Percentiles rank a stretch among this genome's conserved stretches.
These are phyloP conservation scores for Mythimna ferrago DNA, from an alignment of 2,888 invertebrate genomes.

Conservation along the genomic window DNA sequence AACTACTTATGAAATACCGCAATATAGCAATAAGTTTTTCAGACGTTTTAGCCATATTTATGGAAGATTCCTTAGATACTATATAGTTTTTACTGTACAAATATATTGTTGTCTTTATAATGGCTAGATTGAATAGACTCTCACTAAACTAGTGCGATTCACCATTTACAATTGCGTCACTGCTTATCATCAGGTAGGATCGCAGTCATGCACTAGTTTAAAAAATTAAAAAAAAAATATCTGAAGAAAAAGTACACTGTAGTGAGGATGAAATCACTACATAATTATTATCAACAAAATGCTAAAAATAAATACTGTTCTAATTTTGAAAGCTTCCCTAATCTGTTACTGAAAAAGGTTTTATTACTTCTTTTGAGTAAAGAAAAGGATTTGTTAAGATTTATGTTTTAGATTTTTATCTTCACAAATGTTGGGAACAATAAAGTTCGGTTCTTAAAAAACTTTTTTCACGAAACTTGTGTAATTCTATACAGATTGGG, in stretches of 20 bases:
- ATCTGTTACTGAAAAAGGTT: no score
- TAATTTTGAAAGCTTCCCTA: neutral
- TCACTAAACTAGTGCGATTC: no score
- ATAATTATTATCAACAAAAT: neutral
- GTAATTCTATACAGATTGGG: slow-evolving; percentile 18
- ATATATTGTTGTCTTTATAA: neutral
- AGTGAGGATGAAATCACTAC: neutral
- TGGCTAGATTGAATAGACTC: no score
- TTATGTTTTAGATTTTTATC: slow-evolving; percentile 7
- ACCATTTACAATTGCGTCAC: no score
- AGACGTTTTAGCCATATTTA: neutral
- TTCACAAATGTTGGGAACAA: neutral
- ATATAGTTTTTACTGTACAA: neutral
- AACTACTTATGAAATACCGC: slow-evolving; percentile 31
- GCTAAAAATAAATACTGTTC: no score
- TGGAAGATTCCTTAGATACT: neutral
- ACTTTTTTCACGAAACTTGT: slow-evolving; percentile 16
- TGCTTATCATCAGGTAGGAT: no score
- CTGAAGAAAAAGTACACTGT: neutral
- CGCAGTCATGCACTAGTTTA: no score
- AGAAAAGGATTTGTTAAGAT: neutral
- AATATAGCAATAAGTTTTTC: neutral
- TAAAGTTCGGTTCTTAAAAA: neutral
- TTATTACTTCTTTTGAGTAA: neutral
- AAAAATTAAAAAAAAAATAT: neutral